Conservation (phyloP, 2,888 invertebrate genomes). For the Crematogaster levior region DNA sequence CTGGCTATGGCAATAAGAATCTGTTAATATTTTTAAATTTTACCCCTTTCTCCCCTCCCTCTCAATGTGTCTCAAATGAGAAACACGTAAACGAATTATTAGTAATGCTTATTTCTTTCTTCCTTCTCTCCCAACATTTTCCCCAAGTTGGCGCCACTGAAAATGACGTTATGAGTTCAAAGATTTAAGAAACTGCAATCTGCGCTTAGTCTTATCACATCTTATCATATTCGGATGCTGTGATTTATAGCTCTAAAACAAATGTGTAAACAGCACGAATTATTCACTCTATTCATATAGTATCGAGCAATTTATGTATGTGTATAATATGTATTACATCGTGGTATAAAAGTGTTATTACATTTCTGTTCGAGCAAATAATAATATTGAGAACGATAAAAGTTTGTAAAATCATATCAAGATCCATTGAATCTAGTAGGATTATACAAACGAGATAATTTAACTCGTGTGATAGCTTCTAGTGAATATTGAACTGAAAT, state of each 20-base stretch:
- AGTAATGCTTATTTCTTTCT: too few relatives aligned
- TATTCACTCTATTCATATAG: neutral
- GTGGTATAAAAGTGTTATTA: neutral
- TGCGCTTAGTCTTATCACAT: slow-evolving; percentile 11
- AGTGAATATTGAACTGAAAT: too few relatives aligned
- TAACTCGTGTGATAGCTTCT: too few relatives aligned
- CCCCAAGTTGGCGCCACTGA: too few relatives aligned
- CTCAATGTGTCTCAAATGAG: too few relatives aligned
- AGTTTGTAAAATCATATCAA: neutral
- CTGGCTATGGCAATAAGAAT: too few relatives aligned
- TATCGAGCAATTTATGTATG: neutral
- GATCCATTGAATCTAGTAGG: neutral
- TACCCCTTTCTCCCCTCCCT: too few relatives aligned
- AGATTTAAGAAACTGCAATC: slow-evolving; percentile 2
- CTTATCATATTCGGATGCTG: slow-evolving; percentile 7
- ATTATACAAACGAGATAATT: too few relatives aligned
- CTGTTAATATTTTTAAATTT: too few relatives aligned
- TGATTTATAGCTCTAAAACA: neutral
- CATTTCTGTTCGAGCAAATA: neutral
- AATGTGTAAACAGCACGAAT: too few relatives aligned
- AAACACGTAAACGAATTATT: too few relatives aligned
- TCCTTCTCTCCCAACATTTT: too few relatives aligned
- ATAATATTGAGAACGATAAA: neutral
- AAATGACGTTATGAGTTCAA: slow-evolving; percentile 47
- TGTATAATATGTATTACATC: neutral